Conservation (phyloP, 30 jellyfish, hydroid and myxozoan species). For the Catostylus mosaicus region DNA sequence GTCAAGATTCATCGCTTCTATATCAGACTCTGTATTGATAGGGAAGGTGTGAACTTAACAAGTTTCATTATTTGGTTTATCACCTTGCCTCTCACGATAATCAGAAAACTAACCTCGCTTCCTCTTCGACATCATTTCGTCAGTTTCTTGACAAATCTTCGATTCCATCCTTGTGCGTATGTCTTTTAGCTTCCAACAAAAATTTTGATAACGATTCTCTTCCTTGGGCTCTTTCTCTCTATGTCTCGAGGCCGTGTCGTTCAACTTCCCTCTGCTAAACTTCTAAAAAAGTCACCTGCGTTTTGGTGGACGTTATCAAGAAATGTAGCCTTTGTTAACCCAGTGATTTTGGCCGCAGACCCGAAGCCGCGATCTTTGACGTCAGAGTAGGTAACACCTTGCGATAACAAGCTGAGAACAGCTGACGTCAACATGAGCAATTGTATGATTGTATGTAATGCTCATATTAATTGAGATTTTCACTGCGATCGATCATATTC, state of each 20-base stretch:
- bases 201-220: too few relatives aligned
- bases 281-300: neutral
- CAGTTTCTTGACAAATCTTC: neutral
- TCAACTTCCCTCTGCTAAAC: neutral
- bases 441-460: too few relatives aligned
- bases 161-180: too few relatives aligned
- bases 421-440: too few relatives aligned
- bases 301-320: neutral
- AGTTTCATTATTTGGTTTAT: slow-evolving; percentile 60
- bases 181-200: too few relatives aligned
- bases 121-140: slow-evolving; percentile 56
- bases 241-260: neutral
- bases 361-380: too few relatives aligned
- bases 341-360: too few relatives aligned
- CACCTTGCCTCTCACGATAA: slow-evolving; percentile 50
- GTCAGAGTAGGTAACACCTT: too few relatives aligned
- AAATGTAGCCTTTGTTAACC: neutral
- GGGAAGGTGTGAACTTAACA: slow-evolving; percentile 67
- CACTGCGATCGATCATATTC: too few relatives aligned
- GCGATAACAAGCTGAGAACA: too few relatives aligned
- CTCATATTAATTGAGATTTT: too few relatives aligned
- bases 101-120: slow-evolving; percentile 57
- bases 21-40: neutral
- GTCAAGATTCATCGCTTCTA: slow-evolving; percentile 45
- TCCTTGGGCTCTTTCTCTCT: neutral